Conservation (phyloP, 2,797 vertebrate species). For the Epinephelus awoara region DNA sequence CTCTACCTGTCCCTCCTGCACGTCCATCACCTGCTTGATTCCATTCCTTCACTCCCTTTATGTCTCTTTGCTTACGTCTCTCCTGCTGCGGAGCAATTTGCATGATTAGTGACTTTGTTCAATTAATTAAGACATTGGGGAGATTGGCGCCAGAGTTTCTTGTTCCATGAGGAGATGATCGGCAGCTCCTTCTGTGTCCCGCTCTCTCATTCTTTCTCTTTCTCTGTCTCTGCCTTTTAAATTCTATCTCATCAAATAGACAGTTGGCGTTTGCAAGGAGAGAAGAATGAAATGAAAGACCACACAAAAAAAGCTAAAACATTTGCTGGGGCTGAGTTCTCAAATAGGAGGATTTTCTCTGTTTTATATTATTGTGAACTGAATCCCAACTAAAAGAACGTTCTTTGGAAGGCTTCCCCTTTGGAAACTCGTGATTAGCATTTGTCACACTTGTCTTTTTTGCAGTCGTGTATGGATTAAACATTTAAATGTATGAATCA, state of each 20-base stretch:
- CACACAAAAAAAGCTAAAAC: background rate
- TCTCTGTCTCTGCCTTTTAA: slow-evolving; percentile 36
- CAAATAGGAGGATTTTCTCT: background rate
- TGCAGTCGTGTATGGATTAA: no score
- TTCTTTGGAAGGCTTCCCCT: background rate
- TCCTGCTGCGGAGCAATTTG: slow-evolving; percentile 52
- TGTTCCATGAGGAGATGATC: slow-evolving; percentile 53
- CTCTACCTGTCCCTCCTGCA: background rate
- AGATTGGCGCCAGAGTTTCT: slow-evolving; percentile 46
- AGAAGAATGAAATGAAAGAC: slow-evolving; percentile 42
- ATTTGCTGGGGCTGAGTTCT: background rate
- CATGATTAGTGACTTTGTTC: slow-evolving; percentile 69
- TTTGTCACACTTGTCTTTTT: no score
- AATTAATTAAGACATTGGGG: slow-evolving; percentile 68
- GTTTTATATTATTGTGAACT: background rate
- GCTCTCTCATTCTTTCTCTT: background rate
- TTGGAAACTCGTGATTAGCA: background rate
- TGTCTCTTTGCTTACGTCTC: slow-evolving; percentile 10
- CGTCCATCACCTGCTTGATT: slow-evolving; percentile 42
- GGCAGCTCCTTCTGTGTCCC: slow-evolving; percentile 48
- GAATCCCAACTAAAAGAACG: background rate
- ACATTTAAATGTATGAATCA: no score
- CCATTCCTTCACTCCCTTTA: background rate
- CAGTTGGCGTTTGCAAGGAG: slow-evolving; percentile 22
- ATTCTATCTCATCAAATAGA: slow-evolving; percentile 64